A percentile compares a stretch with the other conserved stretches of the same genome.
Conservation (phyloP, 2,113 vertebrate genomes). For the Mugil cephalus region DNA sequence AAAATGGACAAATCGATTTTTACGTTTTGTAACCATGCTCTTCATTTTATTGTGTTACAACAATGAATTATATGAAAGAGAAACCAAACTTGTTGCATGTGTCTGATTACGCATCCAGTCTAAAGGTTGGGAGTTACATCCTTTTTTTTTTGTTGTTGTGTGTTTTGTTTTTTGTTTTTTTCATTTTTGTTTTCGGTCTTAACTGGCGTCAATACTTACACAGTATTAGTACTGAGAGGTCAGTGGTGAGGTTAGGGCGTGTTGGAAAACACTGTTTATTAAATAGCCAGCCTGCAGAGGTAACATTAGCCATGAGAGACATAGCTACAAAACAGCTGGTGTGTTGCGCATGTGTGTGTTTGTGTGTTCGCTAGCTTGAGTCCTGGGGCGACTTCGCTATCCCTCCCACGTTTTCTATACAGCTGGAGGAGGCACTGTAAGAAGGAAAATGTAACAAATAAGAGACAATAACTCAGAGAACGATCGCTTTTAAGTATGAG, state of each 20-base stretch:
- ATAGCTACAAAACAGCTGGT: constrained; percentile 25
- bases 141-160: not conserved
- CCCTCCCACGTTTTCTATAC: constrained; percentile 68
- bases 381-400: constrained; percentile 19
- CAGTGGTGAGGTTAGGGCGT: not conserved
- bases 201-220: not conserved
- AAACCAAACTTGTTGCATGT: constrained; percentile 3
- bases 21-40: constrained; percentile 54
- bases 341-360: not conserved
- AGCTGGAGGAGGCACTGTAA: constrained; percentile 81
- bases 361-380: constrained; percentile 4
- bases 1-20: constrained; percentile 17
- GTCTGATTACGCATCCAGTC: constrained; percentile 17
- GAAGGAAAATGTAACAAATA: constrained; percentile 3
- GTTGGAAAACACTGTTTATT: constrained; percentile 36
- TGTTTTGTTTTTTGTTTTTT: too few species aligned
- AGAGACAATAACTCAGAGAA: not conserved
- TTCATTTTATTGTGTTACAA: constrained; percentile 31
- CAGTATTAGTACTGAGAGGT: not conserved
- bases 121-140: not conserved
- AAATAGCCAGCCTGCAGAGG: constrained; percentile 17
- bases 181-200: too few species aligned
- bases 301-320: constrained; percentile 19
- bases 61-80: constrained; percentile 34
- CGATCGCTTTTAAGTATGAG: not conserved